These are phyloP conservation scores for Nysson spinosus DNA, from an alignment of 2,888 invertebrate genomes.

Conservation along the genomic window DNA sequence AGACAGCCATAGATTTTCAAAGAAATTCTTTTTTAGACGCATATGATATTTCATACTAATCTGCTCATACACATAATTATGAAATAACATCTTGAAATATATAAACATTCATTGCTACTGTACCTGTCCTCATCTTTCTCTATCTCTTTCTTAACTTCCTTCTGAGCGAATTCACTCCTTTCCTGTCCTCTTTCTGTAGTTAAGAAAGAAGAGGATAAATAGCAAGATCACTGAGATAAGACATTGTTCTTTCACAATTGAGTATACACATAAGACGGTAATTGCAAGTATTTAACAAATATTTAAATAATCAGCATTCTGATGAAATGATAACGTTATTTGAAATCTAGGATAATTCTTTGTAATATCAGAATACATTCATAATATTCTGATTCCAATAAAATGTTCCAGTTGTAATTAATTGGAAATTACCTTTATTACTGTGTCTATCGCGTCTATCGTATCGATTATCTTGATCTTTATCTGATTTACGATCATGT, in stretches of 20 bases:
- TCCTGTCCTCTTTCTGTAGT: constrained; percentile 70
- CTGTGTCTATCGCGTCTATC: constrained; percentile 49
- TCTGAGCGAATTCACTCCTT: constrained; percentile 70
- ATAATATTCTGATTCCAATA: not conserved
- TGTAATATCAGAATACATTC: no score
- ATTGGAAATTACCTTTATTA: constrained; percentile 55
- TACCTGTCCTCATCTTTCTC: constrained; percentile 73
- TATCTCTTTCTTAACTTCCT: constrained; percentile 69
- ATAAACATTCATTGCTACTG: constrained; percentile 29
- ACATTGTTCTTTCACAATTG: not conserved
- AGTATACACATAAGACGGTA: no score
- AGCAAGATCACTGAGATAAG: constrained; percentile 2
- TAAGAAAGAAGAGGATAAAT: constrained; percentile 39
- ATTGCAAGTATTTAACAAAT: no score
- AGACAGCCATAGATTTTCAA: constrained; percentile 65
- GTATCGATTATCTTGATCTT: constrained; percentile 57
- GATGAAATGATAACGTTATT: no score
- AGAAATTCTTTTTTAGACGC: constrained; percentile 28
- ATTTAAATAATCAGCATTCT: no score
- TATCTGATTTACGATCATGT: constrained; percentile 49
- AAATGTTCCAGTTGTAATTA: not conserved
- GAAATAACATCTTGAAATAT: constrained; percentile 10
- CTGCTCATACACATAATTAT: constrained; percentile 3
- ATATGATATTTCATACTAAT: constrained; percentile 3
- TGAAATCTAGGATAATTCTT: no score